Percentiles rank a stretch among this genome's conserved stretches.
phyloP scores from a whole-genome alignment of 2,888 invertebrate species.

The Sceliomorpha sp. region DNA sequence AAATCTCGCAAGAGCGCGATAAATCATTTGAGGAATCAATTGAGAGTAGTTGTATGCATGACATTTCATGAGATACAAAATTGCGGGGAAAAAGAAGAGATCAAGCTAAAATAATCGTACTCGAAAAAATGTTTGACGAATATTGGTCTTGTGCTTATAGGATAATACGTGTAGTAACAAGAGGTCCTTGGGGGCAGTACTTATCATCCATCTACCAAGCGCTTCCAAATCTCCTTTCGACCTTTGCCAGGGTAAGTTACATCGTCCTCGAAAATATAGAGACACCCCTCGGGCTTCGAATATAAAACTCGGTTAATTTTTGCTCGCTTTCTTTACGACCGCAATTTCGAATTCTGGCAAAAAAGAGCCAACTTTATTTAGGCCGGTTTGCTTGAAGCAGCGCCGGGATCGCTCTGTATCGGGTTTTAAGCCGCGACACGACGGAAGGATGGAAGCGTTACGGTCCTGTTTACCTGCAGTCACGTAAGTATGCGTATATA shows the following conservation, averaged over 20 bases:
- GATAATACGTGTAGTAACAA: constrained; percentile 48
- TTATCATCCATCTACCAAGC: constrained; percentile 30
- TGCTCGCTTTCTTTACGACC: constrained; percentile 75
- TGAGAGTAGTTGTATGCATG: no score
- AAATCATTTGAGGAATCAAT: no score
- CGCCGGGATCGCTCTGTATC: constrained; percentile 55
- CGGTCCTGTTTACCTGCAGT: constrained; percentile 41
- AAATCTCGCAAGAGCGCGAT: no score
- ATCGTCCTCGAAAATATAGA: constrained; percentile 46
- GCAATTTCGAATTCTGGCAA: constrained; percentile 75
- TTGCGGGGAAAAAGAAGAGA: no score
- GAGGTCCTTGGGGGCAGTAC: constrained; percentile 43
- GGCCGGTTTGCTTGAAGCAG: constrained; percentile 48
- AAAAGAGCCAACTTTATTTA: constrained; percentile 75
- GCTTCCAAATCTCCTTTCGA: constrained; percentile 34
- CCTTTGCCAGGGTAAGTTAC: constrained; percentile 36
- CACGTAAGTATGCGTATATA: constrained; percentile 56
- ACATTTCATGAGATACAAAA: no score
- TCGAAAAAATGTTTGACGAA: constrained; percentile 40
- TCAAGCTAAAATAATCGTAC: constrained; percentile 25
- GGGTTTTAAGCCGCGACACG: constrained; percentile 48
- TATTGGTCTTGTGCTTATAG: constrained; percentile 34
- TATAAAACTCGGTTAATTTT: constrained; percentile 72
- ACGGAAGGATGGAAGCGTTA: constrained; percentile 58
- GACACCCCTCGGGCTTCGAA: constrained; percentile 65